These are phyloP conservation scores for Brachystomella parvula DNA, from an alignment of 1,140 invertebrate genomes.

Conservation along the genomic window DNA sequence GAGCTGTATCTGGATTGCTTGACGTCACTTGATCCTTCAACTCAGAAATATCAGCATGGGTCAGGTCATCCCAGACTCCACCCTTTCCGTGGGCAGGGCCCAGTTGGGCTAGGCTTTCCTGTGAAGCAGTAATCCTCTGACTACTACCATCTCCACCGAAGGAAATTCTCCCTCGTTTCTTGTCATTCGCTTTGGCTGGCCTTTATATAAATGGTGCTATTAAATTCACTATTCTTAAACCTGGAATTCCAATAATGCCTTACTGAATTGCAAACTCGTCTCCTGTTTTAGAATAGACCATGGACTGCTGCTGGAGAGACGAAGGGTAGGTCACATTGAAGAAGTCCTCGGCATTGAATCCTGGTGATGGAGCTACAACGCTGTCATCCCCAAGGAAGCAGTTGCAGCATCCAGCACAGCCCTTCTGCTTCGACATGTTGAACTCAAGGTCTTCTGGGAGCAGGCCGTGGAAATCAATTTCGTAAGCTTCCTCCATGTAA, in stretches of 20 bases:
- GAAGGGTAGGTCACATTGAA: not conserved
- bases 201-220: not conserved
- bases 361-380: not conserved
- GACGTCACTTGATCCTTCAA: not conserved
- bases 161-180: not conserved
- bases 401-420: not conserved
- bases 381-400: not conserved
- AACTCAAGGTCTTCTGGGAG: not conserved
- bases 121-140: not conserved
- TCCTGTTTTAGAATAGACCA: not conserved
- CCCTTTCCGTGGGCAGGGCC: not conserved
- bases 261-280: not conserved
- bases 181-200: not conserved
- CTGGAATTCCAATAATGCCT: not conserved
- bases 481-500: not conserved
- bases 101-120: not conserved
- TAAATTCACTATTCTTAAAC: not conserved
- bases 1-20: not conserved
- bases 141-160: not conserved
- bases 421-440: not conserved
- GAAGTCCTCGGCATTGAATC: not conserved
- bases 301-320: not conserved
- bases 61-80: not conserved
- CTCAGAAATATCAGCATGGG: not conserved
- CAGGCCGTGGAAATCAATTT: not conserved